These are phyloP conservation scores for Plebejus anna DNA, from an alignment of 2,888 invertebrate species.

Conservation along the genomic window DNA sequence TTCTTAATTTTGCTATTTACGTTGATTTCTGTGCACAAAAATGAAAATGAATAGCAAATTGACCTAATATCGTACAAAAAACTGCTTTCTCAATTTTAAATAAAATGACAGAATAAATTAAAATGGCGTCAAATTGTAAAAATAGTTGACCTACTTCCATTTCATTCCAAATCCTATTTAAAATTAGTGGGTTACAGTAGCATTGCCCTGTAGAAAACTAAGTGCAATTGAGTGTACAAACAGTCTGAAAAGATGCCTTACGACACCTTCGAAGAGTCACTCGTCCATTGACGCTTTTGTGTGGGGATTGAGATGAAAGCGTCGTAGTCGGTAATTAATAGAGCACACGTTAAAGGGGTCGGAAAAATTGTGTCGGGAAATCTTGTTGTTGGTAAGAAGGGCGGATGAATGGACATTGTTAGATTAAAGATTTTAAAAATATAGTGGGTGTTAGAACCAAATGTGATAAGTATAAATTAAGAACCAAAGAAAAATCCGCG, in stretches of 20 bases:
- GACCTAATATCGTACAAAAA: not conserved
- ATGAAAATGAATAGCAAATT: not conserved
- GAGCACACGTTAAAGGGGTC: not conserved
- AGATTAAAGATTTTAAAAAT: slow-evolving; percentile 51
- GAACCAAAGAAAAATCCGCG: no score
- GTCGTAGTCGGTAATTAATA: slow-evolving; percentile 33
- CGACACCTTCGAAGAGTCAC: slow-evolving; percentile 9
- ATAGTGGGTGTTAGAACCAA: slow-evolving; percentile 41
- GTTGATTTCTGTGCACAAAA: not conserved
- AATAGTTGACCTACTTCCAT: not conserved
- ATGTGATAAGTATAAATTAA: not conserved
- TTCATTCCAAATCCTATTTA: not conserved
- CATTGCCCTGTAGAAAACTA: slow-evolving; percentile 51
- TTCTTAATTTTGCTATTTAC: not conserved
- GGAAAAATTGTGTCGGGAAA: slow-evolving; percentile 10
- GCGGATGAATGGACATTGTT: slow-evolving; percentile 49
- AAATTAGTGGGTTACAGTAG: slow-evolving; percentile 33
- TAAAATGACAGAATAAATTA: slow-evolving; percentile 8
- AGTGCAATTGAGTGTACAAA: slow-evolving; percentile 56
- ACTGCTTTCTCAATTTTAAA: not conserved
- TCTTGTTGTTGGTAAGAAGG: slow-evolving; percentile 43
- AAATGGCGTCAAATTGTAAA: slow-evolving; percentile 3
- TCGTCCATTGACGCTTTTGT: slow-evolving; percentile 31
- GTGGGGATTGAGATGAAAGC: not conserved
- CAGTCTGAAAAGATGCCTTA: slow-evolving; percentile 39